phyloP scores from a whole-genome alignment of 1,140 invertebrate species.

The Galleria mellonella region DNA sequence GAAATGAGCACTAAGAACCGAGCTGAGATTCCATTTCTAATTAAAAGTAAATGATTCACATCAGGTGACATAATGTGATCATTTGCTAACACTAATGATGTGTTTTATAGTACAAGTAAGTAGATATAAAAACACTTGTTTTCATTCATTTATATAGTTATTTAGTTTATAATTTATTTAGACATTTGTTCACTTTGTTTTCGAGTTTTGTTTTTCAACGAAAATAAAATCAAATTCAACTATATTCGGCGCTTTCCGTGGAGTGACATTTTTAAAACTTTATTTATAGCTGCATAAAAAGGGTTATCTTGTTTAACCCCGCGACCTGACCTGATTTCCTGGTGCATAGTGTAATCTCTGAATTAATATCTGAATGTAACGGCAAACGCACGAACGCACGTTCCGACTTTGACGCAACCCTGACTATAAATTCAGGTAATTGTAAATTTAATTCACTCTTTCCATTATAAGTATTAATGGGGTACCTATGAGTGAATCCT shows the following conservation, averaged over 20 bases:
- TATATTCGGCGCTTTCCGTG: neutral
- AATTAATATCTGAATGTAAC: constrained; percentile 27
- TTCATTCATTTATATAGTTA: no score
- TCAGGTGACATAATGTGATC: neutral
- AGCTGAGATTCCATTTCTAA: constrained; percentile 52
- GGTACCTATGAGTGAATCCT: no score
- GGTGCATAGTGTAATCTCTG: constrained; percentile 26
- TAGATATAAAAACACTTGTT: no score
- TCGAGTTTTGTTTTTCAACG: no score
- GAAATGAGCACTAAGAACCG: constrained; percentile 35
- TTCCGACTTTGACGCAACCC: no score
- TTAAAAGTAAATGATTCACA: constrained; percentile 56
- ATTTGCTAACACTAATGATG: no score
- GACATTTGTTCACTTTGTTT: no score
- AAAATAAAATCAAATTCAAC: neutral
- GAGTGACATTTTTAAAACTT: constrained; percentile 13
- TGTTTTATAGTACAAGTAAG: no score
- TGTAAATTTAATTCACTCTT: no score
- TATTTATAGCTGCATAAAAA: constrained; percentile 25
- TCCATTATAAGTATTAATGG: no score
- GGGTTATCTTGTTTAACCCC: constrained; percentile 28
- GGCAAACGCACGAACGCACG: constrained; percentile 15
- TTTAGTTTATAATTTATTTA: no score
- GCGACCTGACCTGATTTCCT: constrained; percentile 30
- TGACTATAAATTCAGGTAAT: no score